Base-by-base conservation (phyloP, 53 echinoderm and acorn worm genomes). In the Apostichopus leukothele region DNA sequence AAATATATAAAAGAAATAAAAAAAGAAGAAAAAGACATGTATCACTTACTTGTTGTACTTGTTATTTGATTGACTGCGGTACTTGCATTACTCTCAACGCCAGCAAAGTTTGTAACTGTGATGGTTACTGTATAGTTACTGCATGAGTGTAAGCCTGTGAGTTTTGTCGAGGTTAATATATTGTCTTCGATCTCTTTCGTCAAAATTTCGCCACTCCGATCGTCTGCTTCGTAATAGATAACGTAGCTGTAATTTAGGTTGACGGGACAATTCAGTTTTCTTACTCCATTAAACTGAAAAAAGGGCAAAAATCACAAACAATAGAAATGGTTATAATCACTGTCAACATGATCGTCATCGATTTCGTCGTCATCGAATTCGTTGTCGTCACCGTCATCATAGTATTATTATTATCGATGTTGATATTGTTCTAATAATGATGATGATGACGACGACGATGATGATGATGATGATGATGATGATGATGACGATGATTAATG, bases 241-340 rank as follows among this genome's bases (percentile, higher is more conserved):
- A 54, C 81, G 59, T 55, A 81, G 55, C 81, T 81, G 81, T 81
- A 81, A 81, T 59, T 59, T 81, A 23, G 53, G 22, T 4, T 18
- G 60, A 18, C 5, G 4, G 54, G 55, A 57, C 81, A 81, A 22
- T 81, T 59, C 4, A 81, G 19, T 59, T 81, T 53, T 12, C 51
- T 22, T 6, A 55, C 7, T 21, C 81, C 81, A 6, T 81, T 59
- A 21, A 81, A 81, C 81, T 81, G 81, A 39, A 39, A 39, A 39
- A 39, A 39, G 3, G 39, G 39, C 39, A 39, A 27, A n/a, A 75
- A 11, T 26, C 25, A 75, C 50, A 39, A 39, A 39, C 39, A 39
- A 39, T 39, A 39, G 3, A 39, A 39, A 39, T 39, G 39, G 3
- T 39, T 39, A 3, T 39, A 0, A 39, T 39, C 39, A 39, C 39